phyloP scores from a whole-genome alignment of 2,888 invertebrate species.

The Schizotus pectinicornis region DNA sequence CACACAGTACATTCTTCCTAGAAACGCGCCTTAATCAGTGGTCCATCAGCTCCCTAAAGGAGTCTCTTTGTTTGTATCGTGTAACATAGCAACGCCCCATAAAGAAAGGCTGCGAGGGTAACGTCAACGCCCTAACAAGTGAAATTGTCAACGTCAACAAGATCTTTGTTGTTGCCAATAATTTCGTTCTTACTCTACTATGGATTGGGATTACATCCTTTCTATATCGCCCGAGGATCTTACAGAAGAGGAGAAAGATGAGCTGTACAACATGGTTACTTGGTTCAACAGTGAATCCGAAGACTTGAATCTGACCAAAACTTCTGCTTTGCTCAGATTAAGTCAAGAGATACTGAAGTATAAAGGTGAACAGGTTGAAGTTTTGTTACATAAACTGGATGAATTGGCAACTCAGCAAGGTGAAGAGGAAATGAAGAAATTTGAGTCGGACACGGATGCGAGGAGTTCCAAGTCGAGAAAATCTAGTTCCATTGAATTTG shows the following conservation, averaged over 20 bases:
- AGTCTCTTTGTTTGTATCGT: constrained; percentile 18
- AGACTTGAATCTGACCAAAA: constrained; percentile 63
- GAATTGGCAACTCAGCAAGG: constrained; percentile 60
- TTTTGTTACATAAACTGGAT: constrained; percentile 61
- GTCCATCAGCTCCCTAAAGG: constrained; percentile 5
- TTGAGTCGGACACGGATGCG: constrained; percentile 51
- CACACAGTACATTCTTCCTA: constrained; percentile 36
- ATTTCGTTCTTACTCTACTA: constrained; percentile 34
- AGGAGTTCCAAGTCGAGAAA: constrained; percentile 50
- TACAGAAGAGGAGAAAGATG: constrained; percentile 67
- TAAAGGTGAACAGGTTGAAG: constrained; percentile 71
- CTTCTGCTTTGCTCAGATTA: constrained; percentile 65
- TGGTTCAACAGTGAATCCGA: constrained; percentile 68
- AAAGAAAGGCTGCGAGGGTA: constrained; percentile 56
- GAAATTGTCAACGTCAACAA: background rate
- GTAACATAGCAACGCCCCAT: constrained; percentile 10
- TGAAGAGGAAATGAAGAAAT: constrained; percentile 55
- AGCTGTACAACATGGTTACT: constrained; percentile 66
- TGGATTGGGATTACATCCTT: constrained; percentile 67
- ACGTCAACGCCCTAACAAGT: background rate
- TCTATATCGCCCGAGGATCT: constrained; percentile 64
- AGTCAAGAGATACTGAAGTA: constrained; percentile 72
- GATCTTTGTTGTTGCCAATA: background rate
- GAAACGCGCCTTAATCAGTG: background rate
- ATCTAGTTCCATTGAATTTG: constrained; percentile 47